Percentiles rank a stretch among this genome's conserved stretches.
Conservation (phyloP, 1,140 invertebrate species). For the Drosophila nigrodunni region DNA sequence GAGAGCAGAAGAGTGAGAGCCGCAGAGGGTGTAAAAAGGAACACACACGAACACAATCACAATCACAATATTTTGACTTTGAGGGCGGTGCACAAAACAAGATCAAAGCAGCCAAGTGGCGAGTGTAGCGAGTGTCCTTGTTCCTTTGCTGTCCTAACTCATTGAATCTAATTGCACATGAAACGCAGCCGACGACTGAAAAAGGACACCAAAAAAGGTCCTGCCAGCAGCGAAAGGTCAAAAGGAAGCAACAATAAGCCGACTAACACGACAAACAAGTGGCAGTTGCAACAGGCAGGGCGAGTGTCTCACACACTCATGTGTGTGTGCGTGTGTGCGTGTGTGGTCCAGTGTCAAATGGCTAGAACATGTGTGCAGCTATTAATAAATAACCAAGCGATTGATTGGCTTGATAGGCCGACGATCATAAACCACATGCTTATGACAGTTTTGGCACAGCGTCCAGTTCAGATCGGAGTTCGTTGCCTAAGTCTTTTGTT, state of each 20-base stretch:
- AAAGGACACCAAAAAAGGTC: conserved; percentile 28
- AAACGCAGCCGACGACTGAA: conserved; percentile 57
- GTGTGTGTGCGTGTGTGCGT: conserved; percentile 26
- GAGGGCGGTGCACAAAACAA: conserved; percentile 48
- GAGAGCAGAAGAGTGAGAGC: background rate
- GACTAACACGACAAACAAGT: conserved; percentile 46
- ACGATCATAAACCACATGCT: conserved; percentile 74
- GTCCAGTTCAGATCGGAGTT: conserved; percentile 28
- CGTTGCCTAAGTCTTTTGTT: conserved; percentile 83
- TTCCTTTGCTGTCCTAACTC: conserved; percentile 26
- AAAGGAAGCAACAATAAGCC: conserved; percentile 33
- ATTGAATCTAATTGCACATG: conserved; percentile 76
- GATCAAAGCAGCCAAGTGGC: conserved; percentile 44
- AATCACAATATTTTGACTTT: conserved; percentile 78
- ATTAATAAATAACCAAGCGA: conserved; percentile 76
- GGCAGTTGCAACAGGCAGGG: conserved; percentile 12
- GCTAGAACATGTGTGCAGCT: conserved; percentile 45
- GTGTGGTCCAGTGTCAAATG: conserved; percentile 57
- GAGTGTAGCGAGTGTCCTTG: conserved; percentile 62
- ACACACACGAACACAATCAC: conserved; percentile 37
- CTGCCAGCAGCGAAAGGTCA: conserved; percentile 45
- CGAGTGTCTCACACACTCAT: conserved; percentile 11
- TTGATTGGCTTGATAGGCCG: conserved; percentile 80
- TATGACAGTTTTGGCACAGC: conserved; percentile 81
- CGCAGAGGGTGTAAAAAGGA: background rate